A percentile compares a stretch with the other conserved stretches of the same genome.
These are phyloP conservation scores for Lindbergichthys nudifrons DNA, from an alignment of 2,797 vertebrate genomes.

Conservation along the genomic window DNA sequence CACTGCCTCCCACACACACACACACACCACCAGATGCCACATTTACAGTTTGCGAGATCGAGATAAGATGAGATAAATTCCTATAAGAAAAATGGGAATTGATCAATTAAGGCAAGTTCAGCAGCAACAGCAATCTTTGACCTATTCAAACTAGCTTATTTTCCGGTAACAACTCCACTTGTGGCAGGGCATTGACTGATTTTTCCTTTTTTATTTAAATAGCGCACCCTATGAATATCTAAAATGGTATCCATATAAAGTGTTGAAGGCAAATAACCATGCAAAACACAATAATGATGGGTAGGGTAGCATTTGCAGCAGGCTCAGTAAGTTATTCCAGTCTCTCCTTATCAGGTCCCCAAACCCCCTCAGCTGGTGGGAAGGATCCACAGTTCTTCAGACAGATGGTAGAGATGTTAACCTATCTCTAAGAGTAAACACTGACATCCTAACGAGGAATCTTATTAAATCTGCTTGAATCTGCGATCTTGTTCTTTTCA, in stretches of 20 bases:
- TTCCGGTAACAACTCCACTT: constrained; percentile 30
- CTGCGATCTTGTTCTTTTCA: not conserved
- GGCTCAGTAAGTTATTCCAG: not conserved
- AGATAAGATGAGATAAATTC: too few species aligned
- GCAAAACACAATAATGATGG: not conserved
- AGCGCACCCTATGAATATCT: not conserved
- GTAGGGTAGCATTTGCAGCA: not conserved
- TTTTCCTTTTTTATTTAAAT: constrained; percentile 13
- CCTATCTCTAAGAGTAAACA: not conserved
- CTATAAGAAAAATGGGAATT: too few species aligned
- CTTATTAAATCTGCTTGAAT: not conserved
- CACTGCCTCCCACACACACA: not conserved
- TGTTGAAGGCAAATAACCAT: not conserved
- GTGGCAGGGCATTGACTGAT: constrained; percentile 22
- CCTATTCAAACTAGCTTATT: constrained; percentile 21
- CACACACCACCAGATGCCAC: constrained; percentile 17
- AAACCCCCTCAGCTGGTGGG: not conserved
- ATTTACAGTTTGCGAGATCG: not conserved
- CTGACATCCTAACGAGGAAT: not conserved
- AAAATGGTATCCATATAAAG: not conserved
- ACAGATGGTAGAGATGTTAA: not conserved
- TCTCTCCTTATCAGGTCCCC: not conserved
- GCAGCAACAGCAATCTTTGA: not conserved
- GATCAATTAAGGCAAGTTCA: too few species aligned
- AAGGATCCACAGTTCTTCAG: not conserved